Conservation (phyloP, 2,113 vertebrate genomes). For the Neolamprologus sp. region DNA sequence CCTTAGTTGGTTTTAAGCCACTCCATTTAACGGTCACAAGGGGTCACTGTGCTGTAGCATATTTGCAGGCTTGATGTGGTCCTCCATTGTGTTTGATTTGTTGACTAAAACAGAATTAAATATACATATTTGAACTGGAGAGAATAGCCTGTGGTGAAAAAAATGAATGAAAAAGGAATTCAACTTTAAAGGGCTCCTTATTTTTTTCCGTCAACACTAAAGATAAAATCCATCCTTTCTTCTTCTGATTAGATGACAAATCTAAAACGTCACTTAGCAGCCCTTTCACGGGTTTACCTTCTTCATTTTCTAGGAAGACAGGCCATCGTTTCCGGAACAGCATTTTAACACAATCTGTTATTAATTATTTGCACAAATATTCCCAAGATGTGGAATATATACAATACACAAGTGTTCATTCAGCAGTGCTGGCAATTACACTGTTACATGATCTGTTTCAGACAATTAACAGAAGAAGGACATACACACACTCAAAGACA, state of each 20-base stretch:
- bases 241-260: background rate
- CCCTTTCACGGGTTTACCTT: background rate
- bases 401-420: background rate
- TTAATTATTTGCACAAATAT: background rate
- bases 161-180: background rate
- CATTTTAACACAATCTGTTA: background rate
- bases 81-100: background rate
- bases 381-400: background rate
- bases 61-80: background rate
- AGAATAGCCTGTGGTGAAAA: background rate
- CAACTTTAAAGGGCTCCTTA: background rate
- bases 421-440: background rate
- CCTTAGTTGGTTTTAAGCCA: background rate
- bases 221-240: background rate
- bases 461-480: background rate
- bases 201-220: background rate
- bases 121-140: background rate
- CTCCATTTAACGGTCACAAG: background rate
- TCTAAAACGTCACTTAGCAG: background rate
- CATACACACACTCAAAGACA: background rate
- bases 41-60: background rate
- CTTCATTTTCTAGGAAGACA: background rate
- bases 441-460: background rate
- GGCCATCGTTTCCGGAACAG: background rate
- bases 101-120: background rate